These are phyloP conservation scores for Centropus bengalensis DNA, from an alignment of 2,113 vertebrate species.

Conservation along the genomic window DNA sequence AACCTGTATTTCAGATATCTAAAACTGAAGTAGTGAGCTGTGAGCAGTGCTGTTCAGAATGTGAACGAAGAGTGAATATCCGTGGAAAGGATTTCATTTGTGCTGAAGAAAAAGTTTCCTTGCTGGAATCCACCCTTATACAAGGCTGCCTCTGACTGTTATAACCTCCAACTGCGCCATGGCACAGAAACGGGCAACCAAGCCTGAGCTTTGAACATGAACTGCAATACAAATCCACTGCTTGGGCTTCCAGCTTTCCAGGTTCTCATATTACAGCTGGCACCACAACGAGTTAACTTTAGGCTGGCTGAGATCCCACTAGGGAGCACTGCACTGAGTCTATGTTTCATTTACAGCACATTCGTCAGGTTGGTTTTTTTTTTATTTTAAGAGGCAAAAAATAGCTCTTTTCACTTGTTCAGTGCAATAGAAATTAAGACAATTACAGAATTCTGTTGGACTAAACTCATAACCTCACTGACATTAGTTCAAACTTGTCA, in stretches of 20 bases:
- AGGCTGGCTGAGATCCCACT: background rate
- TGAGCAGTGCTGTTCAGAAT: fast-evolving
- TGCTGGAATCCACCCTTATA: background rate
- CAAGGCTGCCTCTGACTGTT: background rate
- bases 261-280: background rate
- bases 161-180: background rate
- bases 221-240: background rate
- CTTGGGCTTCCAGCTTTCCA: background rate
- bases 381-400: background rate
- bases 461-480: background rate
- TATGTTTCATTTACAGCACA: background rate
- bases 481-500: background rate
- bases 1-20: background rate
- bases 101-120: background rate
- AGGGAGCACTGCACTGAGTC: background rate
- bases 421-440: background rate
- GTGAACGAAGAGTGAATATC: background rate
- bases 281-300: background rate
- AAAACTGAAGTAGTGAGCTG: background rate
- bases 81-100: background rate
- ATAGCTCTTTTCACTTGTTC: background rate
- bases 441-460: background rate
- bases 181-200: background rate
- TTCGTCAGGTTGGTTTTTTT: background rate
- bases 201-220: background rate